Evolutionary conservation across 2,113 vertebrate species (phyloP), one percentile per base, ranked within the genome.

Genomic region (Sinocyclocheilus maitianheensis): DNA sequence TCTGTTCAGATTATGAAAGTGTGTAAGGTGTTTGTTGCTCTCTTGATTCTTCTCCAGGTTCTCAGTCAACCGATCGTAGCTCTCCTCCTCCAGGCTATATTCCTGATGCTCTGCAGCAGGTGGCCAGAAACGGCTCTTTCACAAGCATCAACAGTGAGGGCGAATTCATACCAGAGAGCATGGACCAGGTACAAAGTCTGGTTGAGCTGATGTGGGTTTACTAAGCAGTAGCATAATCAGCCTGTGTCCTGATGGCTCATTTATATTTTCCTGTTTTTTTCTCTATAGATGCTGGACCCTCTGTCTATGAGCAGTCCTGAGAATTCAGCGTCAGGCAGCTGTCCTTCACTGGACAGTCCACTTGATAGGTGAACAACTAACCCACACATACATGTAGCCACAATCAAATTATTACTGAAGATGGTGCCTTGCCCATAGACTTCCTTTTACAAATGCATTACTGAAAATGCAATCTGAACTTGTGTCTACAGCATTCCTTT

Each of bases 71-170:
- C 3, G 98, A 99, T 81, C 95, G 98, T 91, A 99, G 97, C 91
- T 99, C 98, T 6, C 98, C 98, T 85, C 98, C 98, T 83, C 98
- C 98, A 3, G 98, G 98, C 67, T 99, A 99, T 94, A 99, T 99
- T 95, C 98, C 98, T 30, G 98, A 99, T 85, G 97, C 96, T 79
- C 95, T 98, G 65, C 97, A 99, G 92, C 97, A 99, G 83, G 97
- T 97, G 88, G 98, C 97, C 79, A 94, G 97, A 89, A 99, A 99
- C 84, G 98, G 98, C 78, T 99, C 98, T 76, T 99, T 99, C 91
- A 99, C 98, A 88, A 99, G 98, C 95, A 99, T 99, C 92, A 98
- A 98, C 94, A 99, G 98, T 79, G 98, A 99, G 90, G 98, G 98
- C 40, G 98, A 99, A 91, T 99, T 99, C 92, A 99, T 99, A 89